Evolutionary conservation across 2,113 vertebrate genomes (phyloP), one percentile per base, ranked within the genome.

Genomic region (Alces alces): DNA sequence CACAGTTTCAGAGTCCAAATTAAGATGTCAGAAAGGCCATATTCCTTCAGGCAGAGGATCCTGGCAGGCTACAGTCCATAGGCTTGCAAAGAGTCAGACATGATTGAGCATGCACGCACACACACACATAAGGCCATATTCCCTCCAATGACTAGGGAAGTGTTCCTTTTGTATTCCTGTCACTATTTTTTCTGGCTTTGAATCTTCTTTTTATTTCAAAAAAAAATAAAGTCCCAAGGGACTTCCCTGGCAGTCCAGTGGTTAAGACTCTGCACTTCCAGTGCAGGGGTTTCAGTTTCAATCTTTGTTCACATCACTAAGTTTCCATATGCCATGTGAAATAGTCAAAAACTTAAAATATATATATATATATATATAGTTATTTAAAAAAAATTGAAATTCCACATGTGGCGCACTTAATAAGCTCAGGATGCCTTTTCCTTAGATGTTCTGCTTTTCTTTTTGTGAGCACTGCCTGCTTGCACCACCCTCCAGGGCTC

Each of bases 101-200:
- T 0, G 0, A 76, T 7, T 76, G 12, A 76, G 70, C 70, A 25
- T 0, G 0, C 23, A 27, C 2, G 0, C 66, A 39, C 36, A 23
- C 23, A 76, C 36, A 76, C 36, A 27, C 1, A 5, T 43, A 57
- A 21, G 17, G 25, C 2, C 4, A 2, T 47, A 6, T 64, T 92
- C 3, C 57, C 3, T 13, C n/a, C 28, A 23, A 45, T 25, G 58
- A 4, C 14, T 45, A 39, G 30, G 30, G 52, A 86, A 85, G 15
- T 73, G 16, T 70, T 60, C 21, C 47, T 82, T 36, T 13, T 43
- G 4, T 54, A 28, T 52, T 8, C 60, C 3, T 13, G 12, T 47
- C 78, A 80, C 17, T 80, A 23, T 45, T 45, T 80, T 52, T 80
- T 52, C 47, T 80, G 78, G 16, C 10, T 21, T 80, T 50, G 5